Conservation (phyloP, 2,888 invertebrate genomes). For the Xanthia togata region DNA sequence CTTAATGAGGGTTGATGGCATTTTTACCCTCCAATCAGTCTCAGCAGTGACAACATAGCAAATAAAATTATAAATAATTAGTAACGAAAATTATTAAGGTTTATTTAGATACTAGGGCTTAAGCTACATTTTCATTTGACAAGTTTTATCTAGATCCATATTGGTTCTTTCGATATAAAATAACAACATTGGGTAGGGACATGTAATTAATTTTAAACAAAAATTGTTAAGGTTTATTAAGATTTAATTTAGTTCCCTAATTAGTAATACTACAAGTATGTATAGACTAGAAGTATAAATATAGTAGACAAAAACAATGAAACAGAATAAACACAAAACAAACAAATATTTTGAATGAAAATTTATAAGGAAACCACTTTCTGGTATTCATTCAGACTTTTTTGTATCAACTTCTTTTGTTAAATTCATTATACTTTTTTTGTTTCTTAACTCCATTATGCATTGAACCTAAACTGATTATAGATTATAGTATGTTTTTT, state of each 20-base stretch:
- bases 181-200: no score
- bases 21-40: neutral
- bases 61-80: neutral
- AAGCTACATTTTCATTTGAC: neutral
- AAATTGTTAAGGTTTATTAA: neutral
- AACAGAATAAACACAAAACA: no score
- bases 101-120: neutral
- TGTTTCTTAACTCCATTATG: no score
- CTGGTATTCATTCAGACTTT: neutral
- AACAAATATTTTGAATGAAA: neutral
- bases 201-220: no score
- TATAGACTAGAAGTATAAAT: no score
- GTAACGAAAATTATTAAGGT: neutral
- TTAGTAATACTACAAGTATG: no score
- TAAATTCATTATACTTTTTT: neutral
- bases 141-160: no score
- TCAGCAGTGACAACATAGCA: neutral
- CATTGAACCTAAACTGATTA: neutral
- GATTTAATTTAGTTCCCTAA: neutral
- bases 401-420: neutral
- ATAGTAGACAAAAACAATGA: neutral
- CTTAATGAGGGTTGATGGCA: no score
- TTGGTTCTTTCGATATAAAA: no score
- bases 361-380: neutral
- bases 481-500: constrained; percentile 11